phyloP scores from a whole-genome alignment of 2,888 invertebrate genomes.

The Andrena bicolor region DNA sequence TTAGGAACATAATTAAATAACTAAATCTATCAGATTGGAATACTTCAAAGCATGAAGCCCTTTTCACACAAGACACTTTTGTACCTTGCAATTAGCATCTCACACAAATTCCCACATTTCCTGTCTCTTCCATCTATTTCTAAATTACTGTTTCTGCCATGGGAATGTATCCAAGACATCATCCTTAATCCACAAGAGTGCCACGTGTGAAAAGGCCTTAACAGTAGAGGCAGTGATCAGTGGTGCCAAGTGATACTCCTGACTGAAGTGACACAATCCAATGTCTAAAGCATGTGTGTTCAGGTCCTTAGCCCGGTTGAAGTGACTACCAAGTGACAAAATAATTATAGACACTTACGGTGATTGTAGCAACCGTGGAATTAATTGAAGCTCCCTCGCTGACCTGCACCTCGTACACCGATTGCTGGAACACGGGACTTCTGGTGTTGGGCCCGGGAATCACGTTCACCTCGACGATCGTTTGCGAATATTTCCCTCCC shows the following conservation, averaged over 20 bases:
- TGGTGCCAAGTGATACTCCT: background rate
- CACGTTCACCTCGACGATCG: constrained; percentile 94
- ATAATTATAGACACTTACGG: constrained; percentile 85
- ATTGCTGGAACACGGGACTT: constrained; percentile 92
- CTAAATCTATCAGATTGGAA: too few relatives aligned
- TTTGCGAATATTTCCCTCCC: constrained; percentile 93
- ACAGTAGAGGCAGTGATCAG: too few relatives aligned
- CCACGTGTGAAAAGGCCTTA: too few relatives aligned
- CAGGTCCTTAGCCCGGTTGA: background rate
- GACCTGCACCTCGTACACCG: constrained; percentile 94
- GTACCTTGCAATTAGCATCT: too few relatives aligned
- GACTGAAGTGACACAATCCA: background rate
- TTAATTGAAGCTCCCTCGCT: constrained; percentile 96
- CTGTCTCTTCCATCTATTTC: too few relatives aligned
- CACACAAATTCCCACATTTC: too few relatives aligned
- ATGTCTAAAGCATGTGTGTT: background rate
- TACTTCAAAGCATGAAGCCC: too few relatives aligned
- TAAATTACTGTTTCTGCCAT: too few relatives aligned
- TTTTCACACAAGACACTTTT: too few relatives aligned
- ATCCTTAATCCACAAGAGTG: too few relatives aligned
- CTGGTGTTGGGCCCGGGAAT: constrained; percentile 93
- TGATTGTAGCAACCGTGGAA: constrained; percentile 92
- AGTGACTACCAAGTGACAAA: constrained; percentile 2
- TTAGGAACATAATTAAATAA: too few relatives aligned
- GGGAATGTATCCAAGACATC: too few relatives aligned